A percentile compares a stretch with the other conserved stretches of the same genome.
Conservation (phyloP, 1,140 invertebrate genomes). For the Monochamus saltuarius region DNA sequence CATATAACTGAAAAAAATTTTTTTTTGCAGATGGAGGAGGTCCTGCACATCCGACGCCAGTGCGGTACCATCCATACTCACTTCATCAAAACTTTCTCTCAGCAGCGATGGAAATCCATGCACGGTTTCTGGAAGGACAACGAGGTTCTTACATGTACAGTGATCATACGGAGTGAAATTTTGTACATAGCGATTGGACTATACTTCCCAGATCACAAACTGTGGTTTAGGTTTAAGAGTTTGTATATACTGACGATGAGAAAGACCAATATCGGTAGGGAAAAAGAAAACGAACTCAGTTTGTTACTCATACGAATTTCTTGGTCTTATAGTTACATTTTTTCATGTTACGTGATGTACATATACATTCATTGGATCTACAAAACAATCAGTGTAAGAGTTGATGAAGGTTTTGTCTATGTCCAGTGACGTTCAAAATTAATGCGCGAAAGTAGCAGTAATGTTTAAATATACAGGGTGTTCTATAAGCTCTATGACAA, state of each 20-base stretch:
- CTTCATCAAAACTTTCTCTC: conserved; percentile 20
- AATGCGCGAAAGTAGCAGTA: no score
- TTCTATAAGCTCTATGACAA: no score
- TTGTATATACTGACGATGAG: conserved; percentile 9
- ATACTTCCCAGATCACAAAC: neutral
- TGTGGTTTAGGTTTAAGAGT: conserved; percentile 9
- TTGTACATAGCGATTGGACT: neutral
- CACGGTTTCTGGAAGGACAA: conserved; percentile 32
- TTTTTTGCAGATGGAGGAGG: conserved; percentile 17
- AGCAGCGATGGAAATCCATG: conserved; percentile 24
- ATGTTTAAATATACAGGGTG: no score
- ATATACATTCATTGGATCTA: conserved; percentile 2
- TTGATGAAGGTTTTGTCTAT: neutral
- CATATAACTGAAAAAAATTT: neutral
- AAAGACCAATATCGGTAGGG: conserved; percentile 28
- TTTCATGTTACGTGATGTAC: conserved; percentile 15
- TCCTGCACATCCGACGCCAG: neutral
- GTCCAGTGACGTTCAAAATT: no score
- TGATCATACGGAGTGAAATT: conserved; percentile 23
- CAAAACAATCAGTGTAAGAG: neutral
- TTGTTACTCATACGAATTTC: no score
- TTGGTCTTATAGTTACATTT: neutral
- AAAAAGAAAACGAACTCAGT: conserved; percentile 15
- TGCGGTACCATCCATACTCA: conserved; percentile 3
- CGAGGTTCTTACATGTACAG: conserved; percentile 30